phyloP scores from a whole-genome alignment of 1,140 invertebrate species.

The Conus ventricosus region DNA sequence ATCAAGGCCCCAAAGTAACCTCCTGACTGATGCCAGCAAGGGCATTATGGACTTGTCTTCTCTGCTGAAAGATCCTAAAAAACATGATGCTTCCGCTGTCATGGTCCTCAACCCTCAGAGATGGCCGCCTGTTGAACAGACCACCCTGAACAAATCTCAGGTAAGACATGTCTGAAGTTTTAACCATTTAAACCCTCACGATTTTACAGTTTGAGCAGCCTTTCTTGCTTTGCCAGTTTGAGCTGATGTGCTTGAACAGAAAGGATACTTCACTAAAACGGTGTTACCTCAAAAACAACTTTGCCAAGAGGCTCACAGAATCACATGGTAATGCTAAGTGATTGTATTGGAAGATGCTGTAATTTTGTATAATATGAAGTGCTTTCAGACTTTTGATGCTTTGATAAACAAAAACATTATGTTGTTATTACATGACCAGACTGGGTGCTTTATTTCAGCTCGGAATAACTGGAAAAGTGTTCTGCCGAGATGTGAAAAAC shows the following conservation, averaged over 20 bases:
- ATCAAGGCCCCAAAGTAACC: conserved; percentile 62
- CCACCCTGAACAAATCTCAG: conserved; percentile 38
- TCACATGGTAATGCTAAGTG: not conserved
- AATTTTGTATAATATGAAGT: not conserved
- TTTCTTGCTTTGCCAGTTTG: too few species aligned
- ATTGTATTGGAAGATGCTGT: not conserved
- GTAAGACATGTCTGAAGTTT: conserved; percentile 71
- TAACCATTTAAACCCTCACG: conserved; percentile 21
- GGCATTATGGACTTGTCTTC: conserved; percentile 33
- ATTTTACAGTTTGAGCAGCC: not conserved
- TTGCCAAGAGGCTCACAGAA: not conserved
- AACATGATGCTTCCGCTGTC: not conserved
- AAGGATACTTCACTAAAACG: not conserved
- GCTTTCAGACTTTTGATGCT: too few species aligned
- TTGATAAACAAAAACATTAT: too few species aligned
- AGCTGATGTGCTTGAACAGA: not conserved
- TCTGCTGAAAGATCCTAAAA: not conserved
- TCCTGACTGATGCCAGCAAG: conserved; percentile 33
- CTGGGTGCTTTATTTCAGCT: too few species aligned
- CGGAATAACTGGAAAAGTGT: too few species aligned
- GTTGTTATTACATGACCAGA: too few species aligned
- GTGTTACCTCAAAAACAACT: not conserved
- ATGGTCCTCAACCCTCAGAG: not conserved
- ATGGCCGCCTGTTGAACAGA: conserved; percentile 32
- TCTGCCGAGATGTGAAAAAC: too few species aligned